phyloP scores from a whole-genome alignment of 1,140 invertebrate species.

The Periplaneta americana region DNA sequence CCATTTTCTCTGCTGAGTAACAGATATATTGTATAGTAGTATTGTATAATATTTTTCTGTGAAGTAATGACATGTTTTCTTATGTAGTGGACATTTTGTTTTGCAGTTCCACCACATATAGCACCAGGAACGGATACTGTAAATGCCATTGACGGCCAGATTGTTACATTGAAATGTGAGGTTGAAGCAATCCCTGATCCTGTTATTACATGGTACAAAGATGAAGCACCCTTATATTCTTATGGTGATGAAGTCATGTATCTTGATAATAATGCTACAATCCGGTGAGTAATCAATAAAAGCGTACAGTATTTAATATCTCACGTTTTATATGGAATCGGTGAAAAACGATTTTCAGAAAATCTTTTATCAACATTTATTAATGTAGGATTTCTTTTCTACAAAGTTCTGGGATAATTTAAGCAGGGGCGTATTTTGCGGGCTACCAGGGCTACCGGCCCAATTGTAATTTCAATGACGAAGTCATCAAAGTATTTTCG shows the following conservation, averaged over 20 bases:
- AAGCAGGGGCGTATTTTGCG: too few species aligned
- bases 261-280: not conserved
- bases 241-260: not conserved
- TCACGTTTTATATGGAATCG: not conserved
- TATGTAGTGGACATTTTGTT: too few species aligned
- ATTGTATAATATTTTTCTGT: too few species aligned
- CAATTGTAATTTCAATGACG: too few species aligned
- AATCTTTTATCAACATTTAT: not conserved
- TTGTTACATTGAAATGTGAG: slow-evolving; percentile 21
- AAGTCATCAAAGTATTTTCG: too few species aligned
- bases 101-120: slow-evolving; percentile 23
- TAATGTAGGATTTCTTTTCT: not conserved
- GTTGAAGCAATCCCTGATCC: slow-evolving; percentile 22
- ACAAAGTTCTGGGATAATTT: too few species aligned
- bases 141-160: slow-evolving; percentile 18
- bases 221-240: slow-evolving; percentile 14
- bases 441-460: too few species aligned
- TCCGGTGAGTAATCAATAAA: not conserved
- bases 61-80: too few species aligned
- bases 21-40: too few species aligned
- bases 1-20: too few species aligned
- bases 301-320: slow-evolving; percentile 3
- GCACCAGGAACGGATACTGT: not conserved
- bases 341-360: not conserved
- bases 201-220: slow-evolving; percentile 12